Evolutionary conservation across 2,113 vertebrate species (phyloP), one percentile per base, ranked within the genome.

Genomic region (Pardalotus punctatus): DNA sequence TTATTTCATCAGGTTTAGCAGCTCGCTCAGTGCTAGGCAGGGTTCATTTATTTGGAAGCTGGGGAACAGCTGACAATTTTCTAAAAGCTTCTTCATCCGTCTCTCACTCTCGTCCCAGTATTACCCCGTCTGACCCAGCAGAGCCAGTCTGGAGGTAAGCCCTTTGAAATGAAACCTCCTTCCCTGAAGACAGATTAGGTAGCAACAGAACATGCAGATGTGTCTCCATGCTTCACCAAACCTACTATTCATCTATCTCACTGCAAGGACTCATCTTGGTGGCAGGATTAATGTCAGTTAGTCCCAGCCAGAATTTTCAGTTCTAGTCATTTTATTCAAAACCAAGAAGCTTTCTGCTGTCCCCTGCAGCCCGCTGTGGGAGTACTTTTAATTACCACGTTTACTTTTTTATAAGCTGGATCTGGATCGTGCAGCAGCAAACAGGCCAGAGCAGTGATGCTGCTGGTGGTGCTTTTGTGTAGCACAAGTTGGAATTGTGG

Each of bases 401-500:
- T 97, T 98, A 97, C 97, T 92, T 96, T 97, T 87, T 86, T 28
- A 31, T 23, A 35, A 93, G 45, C 31, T 20, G 10, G 42, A 92
- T 24, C 19, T 82, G 84, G 76, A 35, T 97, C 88, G 86, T 96
- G 93, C 48, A 93, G 54, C 12, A 98, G 96, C 78, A 73, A 69
- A 62, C 3, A 28, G 71, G 50, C 70, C 70, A 79, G 77, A 86
- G 50, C 48, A 82, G 35, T 0, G 84, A 91, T 83, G 51, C 87
- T 96, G 95, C 76, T 27, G 31, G 84, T 73, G 87, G 93, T 93
- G 96, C 85, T 97, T 91, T 25, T 76, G 71, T 0, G 1, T 62
- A 80, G 12, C 48, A 20, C 18, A 42, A 73, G 74, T 36, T 93
- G 80, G 86, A 69, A 96, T 54, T 73, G 88, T 69, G 67, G 90